Evolutionary conservation across 2,113 vertebrate species (phyloP).

Genomic region (zebrafish (Danio rerio)): GRCz12tu NC_133192.1:45874001-45874500

Average conservation of each 20-base stretch:
- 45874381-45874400: background rate
- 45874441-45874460: constrained; percentile 33
- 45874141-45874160: too few relatives aligned
- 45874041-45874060: too few relatives aligned
- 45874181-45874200: too few relatives aligned
- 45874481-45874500: constrained; percentile 42
- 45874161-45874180: too few relatives aligned
- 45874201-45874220: too few relatives aligned
- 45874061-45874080: too few relatives aligned
- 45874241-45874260: background rate
- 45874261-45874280: constrained; percentile 58
- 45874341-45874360: constrained; percentile 4
- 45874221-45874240: background rate
- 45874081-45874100: too few relatives aligned
- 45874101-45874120: too few relatives aligned
- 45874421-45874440: constrained; percentile 26
- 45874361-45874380: constrained; percentile 5
- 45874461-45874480: constrained; percentile 25
- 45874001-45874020: too few relatives aligned
- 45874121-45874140: too few relatives aligned
- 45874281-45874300: constrained; percentile 83
- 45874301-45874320: constrained; percentile 91
- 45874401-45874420: constrained; percentile 7
- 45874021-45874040: too few relatives aligned
- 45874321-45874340: constrained; percentile 49